Conservation (phyloP, 2,888 invertebrate species). For the Drosophila colorata region DNA sequence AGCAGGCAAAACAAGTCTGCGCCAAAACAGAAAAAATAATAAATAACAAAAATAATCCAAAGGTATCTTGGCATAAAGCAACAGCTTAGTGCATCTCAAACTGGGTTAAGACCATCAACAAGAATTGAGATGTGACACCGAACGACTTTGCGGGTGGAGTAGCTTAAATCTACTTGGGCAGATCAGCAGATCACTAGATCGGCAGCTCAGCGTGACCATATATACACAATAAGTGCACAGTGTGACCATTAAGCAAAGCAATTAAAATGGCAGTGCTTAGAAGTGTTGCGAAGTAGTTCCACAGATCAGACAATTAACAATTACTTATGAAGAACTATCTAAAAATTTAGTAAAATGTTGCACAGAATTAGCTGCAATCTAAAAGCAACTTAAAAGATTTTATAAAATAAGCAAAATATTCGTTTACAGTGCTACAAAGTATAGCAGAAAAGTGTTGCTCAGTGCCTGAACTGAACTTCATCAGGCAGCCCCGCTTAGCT, state of each 20-base stretch:
- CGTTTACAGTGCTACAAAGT: neutral
- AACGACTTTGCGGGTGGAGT: conserved; percentile 13
- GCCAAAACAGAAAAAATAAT: conserved; percentile 25
- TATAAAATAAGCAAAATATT: neutral
- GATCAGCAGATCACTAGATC: conserved; percentile 2
- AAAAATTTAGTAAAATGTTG: no score
- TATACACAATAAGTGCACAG: no score
- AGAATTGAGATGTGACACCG: neutral
- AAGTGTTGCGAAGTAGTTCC: no score
- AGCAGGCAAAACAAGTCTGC: conserved; percentile 44
- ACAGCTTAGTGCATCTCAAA: conserved; percentile 38
- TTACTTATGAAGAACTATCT: no score
- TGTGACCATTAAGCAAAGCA: no score
- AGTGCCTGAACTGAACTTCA: neutral
- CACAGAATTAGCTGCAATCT: no score
- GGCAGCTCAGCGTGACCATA: neutral
- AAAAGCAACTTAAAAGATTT: no score
- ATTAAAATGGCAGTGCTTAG: no score
- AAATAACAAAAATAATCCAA: conserved; percentile 14
- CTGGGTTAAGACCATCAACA: conserved; percentile 38
- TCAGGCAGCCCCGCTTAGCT: conserved; percentile 52
- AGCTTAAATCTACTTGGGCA: conserved; percentile 31
- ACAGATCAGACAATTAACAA: no score
- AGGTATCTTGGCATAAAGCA: conserved; percentile 25
- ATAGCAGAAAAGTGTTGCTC: neutral